These are phyloP conservation scores for Xylocampa areola DNA, from an alignment of 2,888 invertebrate genomes.

Conservation along the genomic window DNA sequence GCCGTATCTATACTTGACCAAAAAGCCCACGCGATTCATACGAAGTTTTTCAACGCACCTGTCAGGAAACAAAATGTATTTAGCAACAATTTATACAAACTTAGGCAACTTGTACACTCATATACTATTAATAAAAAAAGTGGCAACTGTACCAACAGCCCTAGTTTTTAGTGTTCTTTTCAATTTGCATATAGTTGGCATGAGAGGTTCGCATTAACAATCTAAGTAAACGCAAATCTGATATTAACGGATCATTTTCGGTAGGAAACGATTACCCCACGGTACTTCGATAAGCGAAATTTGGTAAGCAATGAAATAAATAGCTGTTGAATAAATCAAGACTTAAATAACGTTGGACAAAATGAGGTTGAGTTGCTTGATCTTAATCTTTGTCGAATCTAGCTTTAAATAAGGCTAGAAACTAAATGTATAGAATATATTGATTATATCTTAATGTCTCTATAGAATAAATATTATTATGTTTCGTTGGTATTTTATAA, in stretches of 20 bases:
- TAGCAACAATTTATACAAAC: background rate
- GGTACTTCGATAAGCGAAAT: conserved; percentile 59
- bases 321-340: conserved; percentile 59
- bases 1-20: too few relatives aligned
- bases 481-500: conserved; percentile 1
- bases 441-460: conserved; percentile 10
- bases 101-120: too few relatives aligned
- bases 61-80: too few relatives aligned
- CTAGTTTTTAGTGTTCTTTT: conserved; percentile 47
- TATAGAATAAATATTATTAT: conserved; percentile 9
- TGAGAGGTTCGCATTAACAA: conserved; percentile 75
- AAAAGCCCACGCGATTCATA: too few relatives aligned
- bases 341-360: conserved; percentile 44
- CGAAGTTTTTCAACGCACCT: too few relatives aligned
- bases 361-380: conserved; percentile 47
- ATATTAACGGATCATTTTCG: conserved; percentile 78
- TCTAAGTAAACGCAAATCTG: conserved; percentile 78
- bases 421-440: conserved; percentile 47
- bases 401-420: conserved; percentile 48
- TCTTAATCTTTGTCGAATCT: conserved; percentile 56
- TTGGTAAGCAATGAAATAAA: conserved; percentile 57
- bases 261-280: conserved; percentile 70
- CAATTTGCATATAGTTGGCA: conserved; percentile 73
- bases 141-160: too few relatives aligned
- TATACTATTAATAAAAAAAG: too few relatives aligned